Conservation (phyloP, 2,113 vertebrate genomes). For the Nansenia antarctica region DNA sequence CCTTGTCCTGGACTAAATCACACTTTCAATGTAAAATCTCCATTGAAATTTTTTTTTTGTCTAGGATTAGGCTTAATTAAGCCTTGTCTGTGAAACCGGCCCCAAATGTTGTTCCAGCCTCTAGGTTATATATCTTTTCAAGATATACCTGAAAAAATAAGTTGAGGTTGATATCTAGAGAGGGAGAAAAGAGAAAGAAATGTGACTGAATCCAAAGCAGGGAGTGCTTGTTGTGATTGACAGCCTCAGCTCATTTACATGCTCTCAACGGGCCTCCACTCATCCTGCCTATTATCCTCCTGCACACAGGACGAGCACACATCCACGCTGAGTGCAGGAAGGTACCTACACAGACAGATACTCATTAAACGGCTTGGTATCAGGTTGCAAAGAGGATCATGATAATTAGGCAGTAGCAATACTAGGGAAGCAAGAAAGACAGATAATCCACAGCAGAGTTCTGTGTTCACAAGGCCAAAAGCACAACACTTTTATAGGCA, state of each 20-base stretch:
- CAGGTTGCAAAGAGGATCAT: not conserved
- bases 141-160: not conserved
- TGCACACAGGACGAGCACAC: not conserved
- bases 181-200: not conserved
- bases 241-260: constrained; percentile 6
- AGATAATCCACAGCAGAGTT: too few relatives aligned
- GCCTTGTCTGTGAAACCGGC: too few relatives aligned
- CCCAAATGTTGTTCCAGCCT: too few relatives aligned
- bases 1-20: too few relatives aligned
- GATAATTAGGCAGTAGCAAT: not conserved
- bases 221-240: not conserved
- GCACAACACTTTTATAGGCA: too few relatives aligned
- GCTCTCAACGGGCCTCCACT: not conserved
- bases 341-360: not conserved
- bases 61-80: too few relatives aligned
- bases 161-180: not conserved
- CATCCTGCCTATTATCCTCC: not conserved
- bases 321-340: not conserved
- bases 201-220: not conserved
- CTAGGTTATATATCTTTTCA: too few relatives aligned
- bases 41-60: too few relatives aligned
- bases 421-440: too few relatives aligned
- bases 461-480: too few relatives aligned
- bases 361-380: not conserved
- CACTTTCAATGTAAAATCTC: too few relatives aligned